phyloP scores from a whole-genome alignment of 1,140 invertebrate species.

The Caerostris darwini region DNA sequence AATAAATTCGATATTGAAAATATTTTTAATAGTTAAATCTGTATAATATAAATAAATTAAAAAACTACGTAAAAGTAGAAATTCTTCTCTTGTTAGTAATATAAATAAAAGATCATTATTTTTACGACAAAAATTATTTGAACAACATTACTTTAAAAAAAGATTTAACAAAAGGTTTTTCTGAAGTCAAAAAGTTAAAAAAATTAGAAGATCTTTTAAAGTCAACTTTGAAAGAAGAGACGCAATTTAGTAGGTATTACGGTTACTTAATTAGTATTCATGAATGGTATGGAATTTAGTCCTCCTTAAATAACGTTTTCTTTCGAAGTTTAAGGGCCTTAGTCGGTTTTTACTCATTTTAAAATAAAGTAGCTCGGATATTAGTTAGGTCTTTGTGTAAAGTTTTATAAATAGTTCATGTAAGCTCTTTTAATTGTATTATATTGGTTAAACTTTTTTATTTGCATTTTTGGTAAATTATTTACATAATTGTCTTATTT shows the following conservation, averaged over 20 bases:
- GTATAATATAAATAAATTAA: no score
- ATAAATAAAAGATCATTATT: not conserved
- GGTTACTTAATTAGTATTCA: slow-evolving; percentile 1
- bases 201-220: not conserved
- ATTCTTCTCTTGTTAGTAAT: no score
- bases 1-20: no score
- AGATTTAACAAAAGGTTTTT: not conserved
- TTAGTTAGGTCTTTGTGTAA: slow-evolving; percentile 3
- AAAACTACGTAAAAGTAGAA: no score
- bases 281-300: not conserved
- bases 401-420: not conserved
- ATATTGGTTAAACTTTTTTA: not conserved
- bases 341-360: not conserved
- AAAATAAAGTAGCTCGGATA: not conserved
- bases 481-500: no score
- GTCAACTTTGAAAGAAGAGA: slow-evolving; percentile 3
- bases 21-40: no score
- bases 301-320: not conserved
- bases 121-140: not conserved
- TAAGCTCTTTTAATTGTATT: not conserved
- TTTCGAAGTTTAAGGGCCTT: not conserved
- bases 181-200: not conserved
- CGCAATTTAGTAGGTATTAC: slow-evolving; percentile 17
- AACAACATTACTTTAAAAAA: not conserved
- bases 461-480: no score